A percentile compares a stretch with the other conserved stretches of the same genome.
These are phyloP conservation scores for Drosophila oshimai DNA, from an alignment of 1,140 invertebrate genomes.

Conservation along the genomic window DNA sequence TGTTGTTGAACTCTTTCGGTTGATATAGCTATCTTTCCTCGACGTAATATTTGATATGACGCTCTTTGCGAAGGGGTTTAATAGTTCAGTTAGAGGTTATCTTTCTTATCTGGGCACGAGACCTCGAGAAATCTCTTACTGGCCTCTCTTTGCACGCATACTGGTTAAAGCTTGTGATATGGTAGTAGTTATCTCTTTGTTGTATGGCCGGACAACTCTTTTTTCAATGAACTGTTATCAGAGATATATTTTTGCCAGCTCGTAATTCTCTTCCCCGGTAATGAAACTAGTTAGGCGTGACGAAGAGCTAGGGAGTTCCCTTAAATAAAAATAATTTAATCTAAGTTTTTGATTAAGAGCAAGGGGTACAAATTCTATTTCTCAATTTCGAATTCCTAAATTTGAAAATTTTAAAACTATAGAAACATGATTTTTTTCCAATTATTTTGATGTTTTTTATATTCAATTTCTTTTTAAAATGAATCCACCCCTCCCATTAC, in stretches of 20 bases:
- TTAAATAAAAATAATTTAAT: not conserved
- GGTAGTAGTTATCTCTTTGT: not conserved
- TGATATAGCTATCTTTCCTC: not conserved
- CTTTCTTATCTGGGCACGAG: not conserved
- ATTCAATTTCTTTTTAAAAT: not conserved
- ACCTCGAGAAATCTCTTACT: not conserved
- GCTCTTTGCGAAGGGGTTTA: constrained; percentile 4
- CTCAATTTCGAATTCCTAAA: too few species aligned
- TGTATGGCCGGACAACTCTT: not conserved
- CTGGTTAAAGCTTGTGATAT: not conserved
- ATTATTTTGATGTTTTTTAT: too few species aligned
- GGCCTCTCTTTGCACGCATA: not conserved
- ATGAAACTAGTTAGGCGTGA: not conserved
- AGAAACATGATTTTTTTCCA: too few species aligned
- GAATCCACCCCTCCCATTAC: not conserved
- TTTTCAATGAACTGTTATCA: constrained; percentile 7
- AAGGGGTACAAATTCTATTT: too few species aligned
- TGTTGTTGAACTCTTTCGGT: not conserved
- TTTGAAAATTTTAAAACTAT: too few species aligned
- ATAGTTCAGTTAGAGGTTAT: not conserved
- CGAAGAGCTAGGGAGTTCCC: not conserved
- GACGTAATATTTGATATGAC: not conserved
- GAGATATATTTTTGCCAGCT: not conserved
- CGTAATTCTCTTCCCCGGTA: not conserved
- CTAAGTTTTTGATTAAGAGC: not conserved